A percentile compares a stretch with the other conserved stretches of the same genome.
Evolutionary conservation across 2,113 vertebrate genomes (phyloP).

Genomic region (Anguilla rostrata): DNA sequence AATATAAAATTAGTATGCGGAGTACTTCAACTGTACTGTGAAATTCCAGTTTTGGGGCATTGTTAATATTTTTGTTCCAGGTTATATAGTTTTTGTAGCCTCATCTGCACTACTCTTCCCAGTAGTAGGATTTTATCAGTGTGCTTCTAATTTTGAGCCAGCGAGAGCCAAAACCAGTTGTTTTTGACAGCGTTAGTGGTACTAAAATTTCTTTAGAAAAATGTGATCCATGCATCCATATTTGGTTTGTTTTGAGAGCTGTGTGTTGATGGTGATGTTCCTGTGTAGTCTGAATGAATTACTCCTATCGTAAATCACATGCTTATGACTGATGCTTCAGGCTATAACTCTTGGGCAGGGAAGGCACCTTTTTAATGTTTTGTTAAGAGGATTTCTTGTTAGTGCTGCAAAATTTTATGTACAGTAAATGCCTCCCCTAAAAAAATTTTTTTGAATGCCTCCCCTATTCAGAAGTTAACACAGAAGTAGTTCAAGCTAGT

Average conservation of each 20-base stretch:
- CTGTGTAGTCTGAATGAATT: neutral
- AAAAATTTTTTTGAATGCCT: no score
- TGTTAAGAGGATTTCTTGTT: neutral
- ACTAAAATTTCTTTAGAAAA: neutral
- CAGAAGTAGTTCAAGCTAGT: no score
- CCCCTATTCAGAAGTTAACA: no score
- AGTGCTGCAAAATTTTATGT: neutral
- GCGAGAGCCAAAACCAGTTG: neutral
- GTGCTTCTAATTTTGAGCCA: neutral
- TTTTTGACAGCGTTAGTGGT: neutral
- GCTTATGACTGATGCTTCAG: no score
- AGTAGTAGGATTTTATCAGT: neutral
- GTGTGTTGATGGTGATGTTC: neutral
- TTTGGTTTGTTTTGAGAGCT: neutral
- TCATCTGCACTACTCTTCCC: no score
- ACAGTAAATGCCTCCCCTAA: no score
- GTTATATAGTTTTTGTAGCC: no score
- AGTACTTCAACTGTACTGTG: neutral
- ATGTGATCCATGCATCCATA: neutral
- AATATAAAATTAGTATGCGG: neutral
- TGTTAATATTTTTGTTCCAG: no score
- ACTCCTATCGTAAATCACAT: neutral
- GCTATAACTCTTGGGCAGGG: neutral
- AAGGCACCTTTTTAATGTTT: neutral
- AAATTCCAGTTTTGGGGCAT: no score